Evolutionary conservation across 2,113 vertebrate genomes (phyloP).

Genomic region (Conger conger): DNA sequence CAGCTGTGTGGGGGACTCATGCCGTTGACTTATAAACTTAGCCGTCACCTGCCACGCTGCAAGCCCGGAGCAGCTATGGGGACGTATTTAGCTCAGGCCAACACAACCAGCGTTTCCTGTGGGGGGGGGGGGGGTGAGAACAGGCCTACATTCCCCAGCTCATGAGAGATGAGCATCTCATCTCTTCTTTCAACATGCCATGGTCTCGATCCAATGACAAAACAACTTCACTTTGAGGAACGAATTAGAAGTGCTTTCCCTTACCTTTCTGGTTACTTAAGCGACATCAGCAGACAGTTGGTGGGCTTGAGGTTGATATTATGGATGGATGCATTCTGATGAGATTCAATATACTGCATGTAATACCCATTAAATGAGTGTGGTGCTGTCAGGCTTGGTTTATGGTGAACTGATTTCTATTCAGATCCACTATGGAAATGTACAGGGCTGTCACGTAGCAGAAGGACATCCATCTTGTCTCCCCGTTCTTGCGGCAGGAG

Average conservation of each 20-base stretch:
- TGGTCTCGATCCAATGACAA: background rate
- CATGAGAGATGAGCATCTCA: background rate
- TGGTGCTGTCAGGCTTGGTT: background rate
- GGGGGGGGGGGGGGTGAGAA: background rate
- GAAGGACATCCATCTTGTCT: background rate
- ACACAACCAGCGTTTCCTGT: background rate
- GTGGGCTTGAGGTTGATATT: background rate
- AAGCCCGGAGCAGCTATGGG: background rate
- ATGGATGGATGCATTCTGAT: background rate
- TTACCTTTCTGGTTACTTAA: background rate
- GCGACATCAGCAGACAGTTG: background rate
- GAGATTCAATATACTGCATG: background rate
- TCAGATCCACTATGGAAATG: background rate
- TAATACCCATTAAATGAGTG: background rate
- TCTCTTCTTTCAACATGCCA: background rate
- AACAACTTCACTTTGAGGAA: background rate
- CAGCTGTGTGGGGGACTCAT: slow-evolving; percentile 7
- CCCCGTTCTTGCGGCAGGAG: background rate
- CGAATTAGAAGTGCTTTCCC: background rate
- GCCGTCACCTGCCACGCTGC: slow-evolving; percentile 7
- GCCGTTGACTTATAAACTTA: slow-evolving; percentile 6
- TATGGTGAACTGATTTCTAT: background rate
- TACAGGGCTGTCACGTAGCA: background rate
- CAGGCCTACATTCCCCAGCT: background rate
- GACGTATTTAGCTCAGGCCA: slow-evolving; percentile 6